These are phyloP conservation scores for Hylaeus volcanicus DNA, from an alignment of 1,140 invertebrate species.

Conservation along the genomic window DNA sequence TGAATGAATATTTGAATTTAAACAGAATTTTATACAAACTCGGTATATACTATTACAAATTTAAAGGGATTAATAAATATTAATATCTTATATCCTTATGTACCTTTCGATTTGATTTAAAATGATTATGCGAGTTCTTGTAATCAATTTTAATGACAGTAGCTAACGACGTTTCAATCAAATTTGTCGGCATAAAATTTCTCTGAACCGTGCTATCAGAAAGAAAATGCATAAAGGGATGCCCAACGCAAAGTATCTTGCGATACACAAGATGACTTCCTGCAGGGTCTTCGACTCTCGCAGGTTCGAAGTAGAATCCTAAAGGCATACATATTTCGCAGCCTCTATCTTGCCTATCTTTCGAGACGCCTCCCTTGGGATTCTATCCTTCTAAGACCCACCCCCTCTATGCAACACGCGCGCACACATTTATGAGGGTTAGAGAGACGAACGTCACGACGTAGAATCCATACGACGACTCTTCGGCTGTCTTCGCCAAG, in stretches of 20 bases:
- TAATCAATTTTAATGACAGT: neutral
- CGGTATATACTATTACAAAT: too few species aligned
- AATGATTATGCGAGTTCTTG: too few species aligned
- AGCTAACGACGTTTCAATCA: neutral
- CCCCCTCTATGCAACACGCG: slow-evolving; percentile 53
- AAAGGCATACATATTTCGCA: slow-evolving; percentile 72
- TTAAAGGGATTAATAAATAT: too few species aligned
- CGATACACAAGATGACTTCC: slow-evolving; percentile 56
- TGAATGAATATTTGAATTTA: too few species aligned
- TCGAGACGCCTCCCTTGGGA: slow-evolving; percentile 67
- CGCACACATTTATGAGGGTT: slow-evolving; percentile 30
- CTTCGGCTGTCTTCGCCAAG: slow-evolving; percentile 27
- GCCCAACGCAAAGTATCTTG: slow-evolving; percentile 25
- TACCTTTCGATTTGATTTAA: too few species aligned
- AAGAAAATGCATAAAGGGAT: slow-evolving; percentile 26
- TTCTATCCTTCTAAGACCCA: slow-evolving; percentile 65
- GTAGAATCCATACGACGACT: slow-evolving; percentile 33
- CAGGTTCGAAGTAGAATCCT: slow-evolving; percentile 61
- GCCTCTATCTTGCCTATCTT: slow-evolving; percentile 68
- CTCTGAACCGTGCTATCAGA: slow-evolving; percentile 1
- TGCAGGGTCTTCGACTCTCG: slow-evolving; percentile 52
- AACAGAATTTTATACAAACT: too few species aligned
- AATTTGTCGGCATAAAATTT: neutral
- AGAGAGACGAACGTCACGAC: slow-evolving; percentile 50
- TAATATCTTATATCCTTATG: too few species aligned